Base-by-base conservation (phyloP, 2,113 vertebrate genomes). In the Neodon shergylaensis region DNA sequence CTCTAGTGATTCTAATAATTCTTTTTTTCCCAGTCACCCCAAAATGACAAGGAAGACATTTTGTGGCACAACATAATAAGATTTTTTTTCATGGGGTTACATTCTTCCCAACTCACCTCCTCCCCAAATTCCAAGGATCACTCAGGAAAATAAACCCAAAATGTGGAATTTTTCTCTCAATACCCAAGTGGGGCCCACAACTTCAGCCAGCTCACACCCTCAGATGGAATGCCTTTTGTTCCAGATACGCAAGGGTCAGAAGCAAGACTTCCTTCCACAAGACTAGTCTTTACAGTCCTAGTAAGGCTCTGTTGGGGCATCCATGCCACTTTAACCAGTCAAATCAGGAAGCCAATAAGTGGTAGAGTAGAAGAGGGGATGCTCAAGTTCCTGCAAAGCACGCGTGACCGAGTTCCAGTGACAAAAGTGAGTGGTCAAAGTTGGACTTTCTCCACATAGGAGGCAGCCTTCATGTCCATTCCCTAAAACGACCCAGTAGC, bases 1-100 rank as follows among this genome's bases (percentile, higher is more conserved):
- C 84, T 92, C 98, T 88, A 95, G 95, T 92, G 89, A 95, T 94
- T 84, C 85, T 97, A 93, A 97, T 97, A 92, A 96, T 97, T 97
- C 91, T 97, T 98, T 87, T 81, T 98, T 87, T 81, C 95, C 92
- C 54, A 95, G 76, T 61, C 81, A 92, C 84, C 82, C 79, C 70
- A 92, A 85, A 92, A 49, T 74, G 87, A 85, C 85, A 84, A 88
- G 33, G n/a, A 88, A 79, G 33, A 92, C 84, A 58, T 74, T 86
- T 54, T 86, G 14, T 58, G 87, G 36, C n/a, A 65, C 89, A 84
- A 22, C 14, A 54, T 39, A 65, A 26, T 0, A 91, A 33, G 31
- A 94, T 89, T 88, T 44, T 87, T 52, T 39, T 21, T 17, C 94
- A 95, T 9, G 94, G 0, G 13, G 22, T 17, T 49, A 36, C 70